These are phyloP conservation scores for Pseudomyrmex sp. DNA, from an alignment of 1,140 invertebrate species.

Conservation along the genomic window DNA sequence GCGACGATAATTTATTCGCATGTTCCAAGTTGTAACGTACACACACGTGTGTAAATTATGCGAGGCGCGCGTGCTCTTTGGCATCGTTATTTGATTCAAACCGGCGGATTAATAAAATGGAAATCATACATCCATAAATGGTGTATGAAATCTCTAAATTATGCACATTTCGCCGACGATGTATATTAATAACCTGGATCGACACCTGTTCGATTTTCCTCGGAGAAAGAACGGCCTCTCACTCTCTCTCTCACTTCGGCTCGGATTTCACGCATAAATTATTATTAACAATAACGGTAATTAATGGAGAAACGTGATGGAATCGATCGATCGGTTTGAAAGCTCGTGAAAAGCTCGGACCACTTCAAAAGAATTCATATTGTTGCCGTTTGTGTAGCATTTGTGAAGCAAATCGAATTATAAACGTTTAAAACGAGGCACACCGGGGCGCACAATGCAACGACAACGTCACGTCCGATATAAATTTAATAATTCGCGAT, in stretches of 20 bases:
- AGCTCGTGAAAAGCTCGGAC: neutral
- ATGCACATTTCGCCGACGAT: slow-evolving; percentile 31
- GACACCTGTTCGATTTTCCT: slow-evolving; percentile 60
- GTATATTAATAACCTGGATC: slow-evolving; percentile 42
- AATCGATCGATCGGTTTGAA: slow-evolving; percentile 38
- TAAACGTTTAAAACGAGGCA: slow-evolving; percentile 30
- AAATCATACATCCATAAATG: slow-evolving; percentile 55
- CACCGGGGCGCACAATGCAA: neutral
- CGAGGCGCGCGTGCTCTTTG: slow-evolving; percentile 42
- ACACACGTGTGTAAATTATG: slow-evolving; percentile 37
- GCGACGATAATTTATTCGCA: slow-evolving; percentile 43
- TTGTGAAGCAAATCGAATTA: slow-evolving; percentile 40
- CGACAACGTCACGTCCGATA: slow-evolving; percentile 27
- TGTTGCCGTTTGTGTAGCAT: neutral
- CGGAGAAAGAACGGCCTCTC: neutral
- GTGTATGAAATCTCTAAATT: slow-evolving; percentile 50
- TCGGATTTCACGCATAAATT: slow-evolving; percentile 53
- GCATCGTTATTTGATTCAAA: slow-evolving; percentile 46
- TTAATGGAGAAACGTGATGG: slow-evolving; percentile 27
- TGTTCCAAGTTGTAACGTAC: neutral
- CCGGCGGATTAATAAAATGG: slow-evolving; percentile 50
- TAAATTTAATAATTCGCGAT: slow-evolving; percentile 38
- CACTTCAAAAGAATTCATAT: slow-evolving; percentile 50
- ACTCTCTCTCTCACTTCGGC: too few species aligned
- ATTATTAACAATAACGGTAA: slow-evolving; percentile 51